Base-by-base conservation (phyloP, 2,888 invertebrate genomes). In the Proisotoma minuta region DNA sequence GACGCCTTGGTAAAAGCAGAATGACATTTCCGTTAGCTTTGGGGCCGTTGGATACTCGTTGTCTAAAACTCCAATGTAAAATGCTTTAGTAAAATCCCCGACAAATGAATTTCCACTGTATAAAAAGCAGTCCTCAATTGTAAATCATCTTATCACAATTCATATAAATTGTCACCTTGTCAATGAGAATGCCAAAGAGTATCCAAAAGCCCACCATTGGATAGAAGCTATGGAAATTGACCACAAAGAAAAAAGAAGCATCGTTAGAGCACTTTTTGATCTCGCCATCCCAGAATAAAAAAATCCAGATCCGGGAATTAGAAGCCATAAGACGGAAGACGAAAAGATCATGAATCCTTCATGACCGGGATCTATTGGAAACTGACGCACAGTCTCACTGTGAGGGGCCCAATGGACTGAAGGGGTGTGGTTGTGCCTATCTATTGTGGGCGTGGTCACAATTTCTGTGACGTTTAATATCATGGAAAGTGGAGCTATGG, bases 141-240 rank as follows among this genome's bases (percentile, higher is more conserved):
- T 43, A 5, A n/a, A 12, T 5, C 4, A 5, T 43, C 43, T 12
- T 5, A 43, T 43, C 4, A 5, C 5, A 34, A 8, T 34, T 10
- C 34, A 34, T 8, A 34, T 34, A 34, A 34, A 34, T 15, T 34
- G n/a, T n/a, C 15, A 34, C 34, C 22, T 22, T 10, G 57, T 43
- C 3, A 15, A 26, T 10, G 50, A 29, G 34, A 62, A 62, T 2
- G 50, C n/a, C 3, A 62, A 43, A 8, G 57, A 57, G 47, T 62
- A 62, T 2, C 62, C 62, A 22, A 62, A 12, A 3, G 28, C 26
- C n/a, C 27, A 51, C 62, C 62, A 62, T 24, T 62, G 57, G 23
- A 62, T 24, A n/a, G 28, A 26, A 5, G 47, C 50, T 2, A 57
- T 43, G 2, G 24, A 54, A 12, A 39, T 27, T 8, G 57, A 39